A percentile compares a stretch with the other conserved stretches of the same genome.
These are phyloP conservation scores for Mesorhabditis sp. DNA, from an alignment of 2,888 invertebrate species.

Conservation along the genomic window DNA sequence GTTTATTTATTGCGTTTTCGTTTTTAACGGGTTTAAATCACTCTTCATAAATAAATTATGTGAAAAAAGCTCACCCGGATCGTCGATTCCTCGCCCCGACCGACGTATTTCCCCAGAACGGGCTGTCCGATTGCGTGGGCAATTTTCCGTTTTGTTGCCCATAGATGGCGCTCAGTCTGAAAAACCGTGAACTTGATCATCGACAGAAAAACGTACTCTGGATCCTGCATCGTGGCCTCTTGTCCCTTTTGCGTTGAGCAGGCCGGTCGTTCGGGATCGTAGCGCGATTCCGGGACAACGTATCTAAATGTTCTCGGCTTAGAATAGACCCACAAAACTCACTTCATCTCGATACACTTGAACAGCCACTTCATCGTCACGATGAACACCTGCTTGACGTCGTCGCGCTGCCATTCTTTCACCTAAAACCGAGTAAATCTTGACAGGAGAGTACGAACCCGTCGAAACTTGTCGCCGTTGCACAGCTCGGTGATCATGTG, in stretches of 20 bases:
- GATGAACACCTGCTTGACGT: not conserved
- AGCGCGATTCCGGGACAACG: not conserved
- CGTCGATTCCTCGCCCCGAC: too few relatives aligned
- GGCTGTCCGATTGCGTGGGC: not conserved
- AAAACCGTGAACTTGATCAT: not conserved
- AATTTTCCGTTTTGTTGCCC: slow-evolving; percentile 4
- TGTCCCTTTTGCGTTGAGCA: not conserved
- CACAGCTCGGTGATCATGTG: slow-evolving; percentile 1
- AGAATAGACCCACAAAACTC: not conserved
- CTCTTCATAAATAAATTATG: too few relatives aligned
- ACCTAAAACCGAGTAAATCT: not conserved
- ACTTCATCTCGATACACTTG: not conserved
- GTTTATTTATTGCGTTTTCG: too few relatives aligned
- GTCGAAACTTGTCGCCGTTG: not conserved
- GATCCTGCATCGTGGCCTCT: not conserved
- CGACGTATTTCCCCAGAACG: not conserved
- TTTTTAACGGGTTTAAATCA: too few relatives aligned
- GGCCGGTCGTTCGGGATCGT: slow-evolving; percentile 3
- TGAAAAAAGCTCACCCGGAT: too few relatives aligned
- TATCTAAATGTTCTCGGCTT: not conserved
- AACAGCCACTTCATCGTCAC: not conserved
- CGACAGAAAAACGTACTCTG: not conserved
- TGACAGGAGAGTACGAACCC: not conserved
- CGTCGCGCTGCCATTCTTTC: not conserved
- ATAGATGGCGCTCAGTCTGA: not conserved